Evolutionary conservation across 2,888 invertebrate genomes (phyloP).

Genomic region (Plutella xylostella): DNA sequence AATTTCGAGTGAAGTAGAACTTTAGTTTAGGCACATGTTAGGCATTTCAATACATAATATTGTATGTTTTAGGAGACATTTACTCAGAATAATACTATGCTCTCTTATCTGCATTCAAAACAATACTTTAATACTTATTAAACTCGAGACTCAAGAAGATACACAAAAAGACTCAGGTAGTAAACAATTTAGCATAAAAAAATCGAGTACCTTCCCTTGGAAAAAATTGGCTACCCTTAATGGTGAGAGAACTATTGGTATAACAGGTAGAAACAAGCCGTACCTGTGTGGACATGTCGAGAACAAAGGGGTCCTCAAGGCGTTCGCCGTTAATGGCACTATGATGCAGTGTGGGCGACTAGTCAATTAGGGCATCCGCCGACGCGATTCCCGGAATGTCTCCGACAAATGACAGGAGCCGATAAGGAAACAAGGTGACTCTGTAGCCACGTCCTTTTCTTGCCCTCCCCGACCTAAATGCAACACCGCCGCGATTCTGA

Average conservation of each 20-base stretch:
- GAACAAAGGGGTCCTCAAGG: constrained; percentile 61
- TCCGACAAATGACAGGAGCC: constrained; percentile 53
- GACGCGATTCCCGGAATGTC: constrained; percentile 65
- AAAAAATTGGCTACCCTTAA: constrained; percentile 29
- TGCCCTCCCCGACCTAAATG: constrained; percentile 16
- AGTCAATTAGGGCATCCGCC: constrained; percentile 68
- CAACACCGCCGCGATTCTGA: constrained; percentile 38
- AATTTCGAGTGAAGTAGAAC: no score
- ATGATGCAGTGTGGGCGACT: constrained; percentile 63
- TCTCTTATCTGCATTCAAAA: no score
- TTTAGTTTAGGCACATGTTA: no score
- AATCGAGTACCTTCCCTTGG: constrained; percentile 18
- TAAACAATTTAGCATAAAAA: no score
- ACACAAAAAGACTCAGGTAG: no score
- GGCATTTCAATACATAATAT: no score
- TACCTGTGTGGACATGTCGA: constrained; percentile 48
- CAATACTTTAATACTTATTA: no score
- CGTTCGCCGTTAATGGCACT: constrained; percentile 54
- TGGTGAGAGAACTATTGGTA: not conserved
- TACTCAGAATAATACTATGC: no score
- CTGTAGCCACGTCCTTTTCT: constrained; percentile 38
- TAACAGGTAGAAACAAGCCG: constrained; percentile 39
- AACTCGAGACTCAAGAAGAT: no score
- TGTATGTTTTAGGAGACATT: no score
- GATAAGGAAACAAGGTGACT: constrained; percentile 51